These are phyloP conservation scores for Parnassius orleans DNA, from an alignment of 2,888 invertebrate genomes.

Conservation along the genomic window DNA sequence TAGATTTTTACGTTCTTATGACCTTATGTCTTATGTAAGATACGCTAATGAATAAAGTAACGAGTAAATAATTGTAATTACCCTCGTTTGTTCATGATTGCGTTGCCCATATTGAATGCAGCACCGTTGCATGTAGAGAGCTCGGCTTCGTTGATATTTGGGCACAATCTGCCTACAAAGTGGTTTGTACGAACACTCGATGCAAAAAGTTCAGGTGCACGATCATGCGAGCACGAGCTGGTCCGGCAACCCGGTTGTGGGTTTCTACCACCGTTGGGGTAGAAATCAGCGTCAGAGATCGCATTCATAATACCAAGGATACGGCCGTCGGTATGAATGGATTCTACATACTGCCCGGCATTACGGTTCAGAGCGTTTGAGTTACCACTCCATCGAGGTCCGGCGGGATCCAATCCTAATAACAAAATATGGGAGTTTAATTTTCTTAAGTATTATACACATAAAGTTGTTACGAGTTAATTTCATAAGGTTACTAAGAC, in stretches of 20 bases:
- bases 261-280: constrained; percentile 63
- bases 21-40: too few relatives aligned
- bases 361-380: constrained; percentile 46
- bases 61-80: constrained; percentile 28
- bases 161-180: constrained; percentile 50
- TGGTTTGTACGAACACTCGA: constrained; percentile 52
- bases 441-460: too few relatives aligned
- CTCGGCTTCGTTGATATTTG: constrained; percentile 44
- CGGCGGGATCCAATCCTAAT: constrained; percentile 63
- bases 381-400: constrained; percentile 56
- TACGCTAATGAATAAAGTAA: too few relatives aligned
- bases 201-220: constrained; percentile 53
- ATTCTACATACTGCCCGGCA: constrained; percentile 57
- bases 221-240: constrained; percentile 59
- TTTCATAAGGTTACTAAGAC: too few relatives aligned
- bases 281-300: constrained; percentile 59
- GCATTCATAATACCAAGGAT: constrained; percentile 55
- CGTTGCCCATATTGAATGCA: constrained; percentile 52
- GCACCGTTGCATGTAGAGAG: constrained; percentile 44
- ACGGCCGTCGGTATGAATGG: constrained; percentile 64
- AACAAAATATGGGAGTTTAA: constrained; percentile 4
- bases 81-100: constrained; percentile 47
- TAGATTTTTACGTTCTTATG: too few relatives aligned
- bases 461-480: too few relatives aligned
- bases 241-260: constrained; percentile 60